These are phyloP conservation scores for Nephrocerus scutellatus DNA, from an alignment of 2,888 invertebrate genomes.

Conservation along the genomic window DNA sequence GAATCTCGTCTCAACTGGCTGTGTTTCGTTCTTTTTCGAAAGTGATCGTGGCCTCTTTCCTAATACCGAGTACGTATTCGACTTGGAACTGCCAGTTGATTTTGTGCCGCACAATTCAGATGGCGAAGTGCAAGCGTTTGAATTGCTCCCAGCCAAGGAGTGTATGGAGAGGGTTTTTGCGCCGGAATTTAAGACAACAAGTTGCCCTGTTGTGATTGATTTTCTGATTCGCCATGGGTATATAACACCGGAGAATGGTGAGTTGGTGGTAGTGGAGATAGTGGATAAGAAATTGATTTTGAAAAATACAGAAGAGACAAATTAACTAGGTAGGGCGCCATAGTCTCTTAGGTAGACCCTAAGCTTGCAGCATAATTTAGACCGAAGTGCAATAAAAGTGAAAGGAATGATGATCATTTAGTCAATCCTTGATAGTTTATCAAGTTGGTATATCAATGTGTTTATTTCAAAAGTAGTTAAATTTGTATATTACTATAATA, in stretches of 20 bases:
- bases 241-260: slow-evolving; percentile 84
- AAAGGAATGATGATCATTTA: too few species aligned
- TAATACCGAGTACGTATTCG: slow-evolving; percentile 90
- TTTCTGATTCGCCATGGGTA: slow-evolving; percentile 87
- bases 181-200: slow-evolving; percentile 87
- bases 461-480: too few species aligned
- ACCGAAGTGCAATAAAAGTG: too few species aligned
- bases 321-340: too few species aligned
- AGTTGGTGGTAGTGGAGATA: slow-evolving; percentile 28
- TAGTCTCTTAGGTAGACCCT: too few species aligned
- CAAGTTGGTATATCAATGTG: too few species aligned
- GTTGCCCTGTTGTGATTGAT: slow-evolving; percentile 84
- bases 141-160: slow-evolving; percentile 75
- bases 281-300: too few species aligned
- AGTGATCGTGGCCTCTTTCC: slow-evolving; percentile 89
- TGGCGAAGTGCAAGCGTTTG: slow-evolving; percentile 89
- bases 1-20: slow-evolving; percentile 47
- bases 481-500: too few species aligned
- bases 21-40: slow-evolving; percentile 69
- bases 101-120: slow-evolving; percentile 90
- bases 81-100: slow-evolving; percentile 81
- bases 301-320: too few species aligned
- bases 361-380: too few species aligned
- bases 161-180: slow-evolving; percentile 74
- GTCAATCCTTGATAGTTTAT: too few species aligned